Evolutionary conservation across 2,888 invertebrate genomes (phyloP).

Genomic region (Chouioia cunea): DNA sequence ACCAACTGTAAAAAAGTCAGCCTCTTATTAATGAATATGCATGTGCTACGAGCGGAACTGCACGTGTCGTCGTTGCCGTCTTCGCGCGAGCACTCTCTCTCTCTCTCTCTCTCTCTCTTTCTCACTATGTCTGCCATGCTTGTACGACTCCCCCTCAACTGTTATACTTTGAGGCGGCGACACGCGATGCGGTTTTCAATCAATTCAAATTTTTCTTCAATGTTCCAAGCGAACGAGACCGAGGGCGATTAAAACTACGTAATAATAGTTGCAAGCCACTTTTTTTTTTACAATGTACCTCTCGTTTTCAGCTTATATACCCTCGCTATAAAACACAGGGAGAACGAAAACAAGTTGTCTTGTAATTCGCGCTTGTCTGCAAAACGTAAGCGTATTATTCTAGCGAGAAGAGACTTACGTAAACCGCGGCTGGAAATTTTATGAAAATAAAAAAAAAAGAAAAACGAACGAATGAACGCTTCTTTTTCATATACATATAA

Average conservation of each 20-base stretch:
- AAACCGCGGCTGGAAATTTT: no score
- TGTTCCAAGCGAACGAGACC: background rate
- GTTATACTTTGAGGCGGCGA: slow-evolving; percentile 45
- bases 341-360: no score
- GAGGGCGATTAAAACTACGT: background rate
- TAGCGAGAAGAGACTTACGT: no score
- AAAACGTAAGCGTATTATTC: no score
- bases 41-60: slow-evolving; percentile 47
- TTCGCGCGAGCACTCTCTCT: background rate
- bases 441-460: no score
- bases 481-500: no score
- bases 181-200: slow-evolving; percentile 51
- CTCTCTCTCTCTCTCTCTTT: background rate
- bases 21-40: slow-evolving; percentile 65
- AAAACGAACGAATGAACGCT: no score
- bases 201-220: slow-evolving; percentile 33
- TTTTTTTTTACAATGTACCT: no score
- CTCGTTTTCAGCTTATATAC: no score
- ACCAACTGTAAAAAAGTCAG: slow-evolving; percentile 51
- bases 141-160: slow-evolving; percentile 16
- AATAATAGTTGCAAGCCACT: slow-evolving; percentile 4
- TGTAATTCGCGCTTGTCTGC: no score
- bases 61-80: slow-evolving; percentile 28
- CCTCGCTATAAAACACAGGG: no score
- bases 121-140: background rate